Percentiles rank a stretch among this genome's conserved stretches.
These are phyloP conservation scores for Craseonycteris thonglongyai DNA, from an alignment of 2,113 vertebrate genomes.

Conservation along the genomic window DNA sequence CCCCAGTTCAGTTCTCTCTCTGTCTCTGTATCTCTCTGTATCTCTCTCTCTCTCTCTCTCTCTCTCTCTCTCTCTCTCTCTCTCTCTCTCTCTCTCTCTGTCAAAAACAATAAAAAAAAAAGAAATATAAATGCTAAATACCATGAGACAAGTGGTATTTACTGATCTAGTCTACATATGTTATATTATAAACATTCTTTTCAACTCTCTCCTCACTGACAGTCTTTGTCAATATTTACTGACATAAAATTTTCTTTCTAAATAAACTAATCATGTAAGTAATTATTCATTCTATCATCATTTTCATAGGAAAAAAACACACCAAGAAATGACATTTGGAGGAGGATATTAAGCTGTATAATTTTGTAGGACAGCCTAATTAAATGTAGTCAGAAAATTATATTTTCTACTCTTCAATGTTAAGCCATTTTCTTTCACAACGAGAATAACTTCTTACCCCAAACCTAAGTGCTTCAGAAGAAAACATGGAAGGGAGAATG, in stretches of 20 bases:
- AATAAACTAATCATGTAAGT: slow-evolving; percentile 13
- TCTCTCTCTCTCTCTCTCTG: too few species aligned
- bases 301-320: neutral
- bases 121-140: slow-evolving; percentile 5
- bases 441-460: neutral
- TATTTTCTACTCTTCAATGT: slow-evolving; percentile 22
- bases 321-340: neutral
- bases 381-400: slow-evolving; percentile 12
- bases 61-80: too few species aligned
- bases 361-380: slow-evolving; percentile 13
- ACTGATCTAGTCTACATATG: neutral
- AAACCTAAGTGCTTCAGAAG: neutral
- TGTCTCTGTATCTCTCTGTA: too few species aligned
- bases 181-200: neutral
- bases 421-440: slow-evolving; percentile 23
- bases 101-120: too few species aligned
- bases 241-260: slow-evolving; percentile 20
- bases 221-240: slow-evolving; percentile 11
- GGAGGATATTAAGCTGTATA: slow-evolving; percentile 21
- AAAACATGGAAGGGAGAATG: neutral
- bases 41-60: too few species aligned
- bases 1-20: too few species aligned
- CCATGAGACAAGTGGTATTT: neutral
- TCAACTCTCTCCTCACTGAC: neutral
- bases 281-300: neutral